phyloP scores from a whole-genome alignment of 1,140 invertebrate genomes.

The Dreissena polymorpha region DNA sequence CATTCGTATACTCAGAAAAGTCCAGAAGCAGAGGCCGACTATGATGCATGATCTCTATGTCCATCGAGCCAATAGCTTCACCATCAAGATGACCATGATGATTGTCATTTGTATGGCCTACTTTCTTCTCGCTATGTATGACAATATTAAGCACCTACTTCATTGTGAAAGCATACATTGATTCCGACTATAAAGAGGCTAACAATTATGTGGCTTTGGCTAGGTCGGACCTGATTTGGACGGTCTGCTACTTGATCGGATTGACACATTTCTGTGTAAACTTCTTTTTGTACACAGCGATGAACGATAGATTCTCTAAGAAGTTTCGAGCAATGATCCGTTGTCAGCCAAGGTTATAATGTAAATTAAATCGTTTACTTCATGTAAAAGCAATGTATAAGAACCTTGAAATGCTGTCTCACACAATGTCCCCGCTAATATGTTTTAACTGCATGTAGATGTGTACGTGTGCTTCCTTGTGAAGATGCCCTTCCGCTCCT shows the following conservation, averaged over 20 bases:
- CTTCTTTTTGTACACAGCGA: conserved; percentile 90
- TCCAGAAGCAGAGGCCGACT: neutral
- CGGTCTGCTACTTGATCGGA: conserved; percentile 84
- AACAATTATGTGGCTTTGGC: conserved; percentile 2
- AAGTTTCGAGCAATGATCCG: conserved; percentile 63
- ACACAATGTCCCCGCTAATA: too few species aligned
- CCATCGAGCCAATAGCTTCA: conserved; percentile 27
- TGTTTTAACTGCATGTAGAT: too few species aligned
- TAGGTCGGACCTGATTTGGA: conserved; percentile 80
- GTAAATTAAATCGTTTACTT: too few species aligned
- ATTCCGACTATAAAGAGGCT: conserved; percentile 1
- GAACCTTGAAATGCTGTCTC: too few species aligned
- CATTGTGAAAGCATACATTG: conserved; percentile 60
- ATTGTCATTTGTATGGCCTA: conserved; percentile 62
- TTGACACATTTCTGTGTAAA: conserved; percentile 92
- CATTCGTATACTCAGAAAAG: conserved; percentile 38
- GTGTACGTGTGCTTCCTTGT: too few species aligned
- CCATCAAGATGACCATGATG: conserved; percentile 62
- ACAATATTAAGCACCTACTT: conserved; percentile 64
- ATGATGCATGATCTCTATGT: conserved; percentile 36
- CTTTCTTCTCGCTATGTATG: conserved; percentile 69
- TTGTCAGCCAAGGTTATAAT: conserved; percentile 33
- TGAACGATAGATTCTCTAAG: conserved; percentile 89
- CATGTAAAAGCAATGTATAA: too few species aligned
- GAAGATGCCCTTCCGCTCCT: too few species aligned